Evolutionary conservation across 2,888 invertebrate genomes (phyloP).

Genomic region (Drosophila affinis): DNA sequence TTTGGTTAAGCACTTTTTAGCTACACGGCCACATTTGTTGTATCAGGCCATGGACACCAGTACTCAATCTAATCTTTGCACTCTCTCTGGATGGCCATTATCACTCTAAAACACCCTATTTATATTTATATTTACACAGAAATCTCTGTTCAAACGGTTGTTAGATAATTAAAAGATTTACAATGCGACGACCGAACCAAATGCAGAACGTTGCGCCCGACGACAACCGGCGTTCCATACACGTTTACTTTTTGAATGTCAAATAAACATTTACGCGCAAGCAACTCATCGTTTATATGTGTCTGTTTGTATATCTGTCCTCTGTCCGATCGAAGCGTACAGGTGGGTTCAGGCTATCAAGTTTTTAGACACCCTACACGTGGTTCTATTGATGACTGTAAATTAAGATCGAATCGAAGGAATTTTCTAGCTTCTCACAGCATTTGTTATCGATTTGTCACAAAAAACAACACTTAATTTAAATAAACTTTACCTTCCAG

Average conservation of each 20-base stretch:
- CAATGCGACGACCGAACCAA: slow-evolving; percentile 16
- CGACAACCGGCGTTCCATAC: slow-evolving; percentile 48
- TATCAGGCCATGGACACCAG: slow-evolving; percentile 28
- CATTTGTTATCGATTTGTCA: slow-evolving; percentile 35
- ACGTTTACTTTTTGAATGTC: slow-evolving; percentile 26
- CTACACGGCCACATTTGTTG: slow-evolving; percentile 16
- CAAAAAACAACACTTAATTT: slow-evolving; percentile 3
- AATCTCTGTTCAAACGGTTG: slow-evolving; percentile 40
- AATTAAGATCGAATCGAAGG: background rate
- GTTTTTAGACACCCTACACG: slow-evolving; percentile 29
- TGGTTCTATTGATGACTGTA: background rate
- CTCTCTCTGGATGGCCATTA: slow-evolving; percentile 35
- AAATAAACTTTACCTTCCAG: slow-evolving; percentile 15
- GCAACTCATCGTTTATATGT: background rate
- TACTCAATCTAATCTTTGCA: slow-evolving; percentile 54
- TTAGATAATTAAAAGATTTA: slow-evolving; percentile 67
- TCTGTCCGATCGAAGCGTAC: slow-evolving; percentile 5
- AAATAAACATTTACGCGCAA: slow-evolving; percentile 5
- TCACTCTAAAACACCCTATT: slow-evolving; percentile 32
- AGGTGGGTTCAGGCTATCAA: slow-evolving; percentile 8
- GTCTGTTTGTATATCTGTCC: background rate
- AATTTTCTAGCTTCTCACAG: background rate
- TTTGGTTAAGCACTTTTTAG: background rate
- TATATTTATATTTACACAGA: slow-evolving; percentile 47
- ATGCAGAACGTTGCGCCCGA: slow-evolving; percentile 37